Base-by-base conservation (phyloP, 2,797 vertebrate species). In the Melanotaenia parkinsoni region DNA sequence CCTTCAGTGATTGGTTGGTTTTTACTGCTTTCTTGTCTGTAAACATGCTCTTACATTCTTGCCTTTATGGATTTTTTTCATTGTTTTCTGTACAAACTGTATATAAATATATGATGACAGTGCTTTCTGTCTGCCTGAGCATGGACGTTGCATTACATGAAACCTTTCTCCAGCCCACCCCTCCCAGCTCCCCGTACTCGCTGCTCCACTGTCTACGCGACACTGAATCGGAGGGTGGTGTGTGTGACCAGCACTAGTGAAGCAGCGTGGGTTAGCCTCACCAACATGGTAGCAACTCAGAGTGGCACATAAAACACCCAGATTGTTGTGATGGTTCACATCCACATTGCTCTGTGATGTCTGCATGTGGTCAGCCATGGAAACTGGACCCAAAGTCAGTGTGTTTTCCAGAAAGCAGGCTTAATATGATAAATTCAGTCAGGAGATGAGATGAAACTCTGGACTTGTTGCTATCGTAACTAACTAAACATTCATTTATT, bases 31-130 rank as follows among this genome's bases (percentile, higher is more conserved):
- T 40, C 75, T 73, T 73, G 76, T 83, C 77, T 83, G 74, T 82
- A 63, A 84, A 72, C 81, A 80, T 83, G 76, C 74, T 83, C 73
- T 89, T 84, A 82, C 88, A 86, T 81, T 89, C 83, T 83, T 82
- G 26, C 66, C 77, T 90, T 89, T 83, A 80, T 81, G 72, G 77
- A 81, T 86, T 86, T 45, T 85, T 91, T 89, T 86, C 83, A 86
- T 86, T 83, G 89, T 93, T 91, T 88, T 86, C 86, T 94, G 93
- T 94, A 94, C 92, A 93, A 92, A 93, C 90, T 93, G 90, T 93
- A 91, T 88, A 91, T 92, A 93, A 86, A 87, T 93, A 92, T 94
- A 91, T 94, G 92, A 91, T 90, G 92, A 91, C 92, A 88, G 88
- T 92, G 91, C 86, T 93, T 91, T 88, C 92, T 92, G 84, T 89